These are phyloP conservation scores for Meriones unguiculatus DNA, from an alignment of 2,113 vertebrate genomes.

Conservation along the genomic window DNA sequence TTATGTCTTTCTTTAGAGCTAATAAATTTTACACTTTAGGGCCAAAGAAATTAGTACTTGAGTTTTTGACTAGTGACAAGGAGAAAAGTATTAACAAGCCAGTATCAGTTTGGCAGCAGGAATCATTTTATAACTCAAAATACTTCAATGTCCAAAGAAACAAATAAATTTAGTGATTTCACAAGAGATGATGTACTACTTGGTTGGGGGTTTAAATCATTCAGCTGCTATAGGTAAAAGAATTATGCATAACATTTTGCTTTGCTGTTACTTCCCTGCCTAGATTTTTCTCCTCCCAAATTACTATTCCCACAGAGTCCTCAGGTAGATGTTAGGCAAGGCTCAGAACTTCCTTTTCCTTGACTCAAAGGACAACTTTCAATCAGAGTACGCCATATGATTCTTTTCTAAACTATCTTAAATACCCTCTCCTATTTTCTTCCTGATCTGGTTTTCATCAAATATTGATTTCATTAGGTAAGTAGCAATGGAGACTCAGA, in stretches of 20 bases:
- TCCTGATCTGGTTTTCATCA: background rate
- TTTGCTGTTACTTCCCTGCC: background rate
- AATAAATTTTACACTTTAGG: background rate
- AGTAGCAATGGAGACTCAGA: background rate
- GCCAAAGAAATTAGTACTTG: slow-evolving; percentile 41
- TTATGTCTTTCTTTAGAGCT: slow-evolving; percentile 12
- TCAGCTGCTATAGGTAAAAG: background rate
- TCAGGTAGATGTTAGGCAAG: background rate
- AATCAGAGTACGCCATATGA: background rate
- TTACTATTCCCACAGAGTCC: background rate
- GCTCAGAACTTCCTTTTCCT: background rate
- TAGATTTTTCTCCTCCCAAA: slow-evolving; percentile 3
- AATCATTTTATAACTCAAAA: slow-evolving; percentile 54
- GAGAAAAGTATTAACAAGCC: slow-evolving; percentile 10
- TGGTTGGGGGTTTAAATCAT: slow-evolving; percentile 38
- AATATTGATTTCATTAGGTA: slow-evolving; percentile 12
- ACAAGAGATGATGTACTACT: background rate
- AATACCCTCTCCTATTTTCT: background rate
- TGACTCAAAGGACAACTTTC: slow-evolving; percentile 4
- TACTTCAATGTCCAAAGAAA: slow-evolving; percentile 54
- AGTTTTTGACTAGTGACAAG: slow-evolving; percentile 41
- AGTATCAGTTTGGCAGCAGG: background rate
- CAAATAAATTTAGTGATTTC: slow-evolving; percentile 44
- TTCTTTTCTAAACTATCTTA: background rate
- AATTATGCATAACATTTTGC: background rate